Base-by-base conservation (phyloP, 2,113 vertebrate species). In the Notiomystis cincta region DNA sequence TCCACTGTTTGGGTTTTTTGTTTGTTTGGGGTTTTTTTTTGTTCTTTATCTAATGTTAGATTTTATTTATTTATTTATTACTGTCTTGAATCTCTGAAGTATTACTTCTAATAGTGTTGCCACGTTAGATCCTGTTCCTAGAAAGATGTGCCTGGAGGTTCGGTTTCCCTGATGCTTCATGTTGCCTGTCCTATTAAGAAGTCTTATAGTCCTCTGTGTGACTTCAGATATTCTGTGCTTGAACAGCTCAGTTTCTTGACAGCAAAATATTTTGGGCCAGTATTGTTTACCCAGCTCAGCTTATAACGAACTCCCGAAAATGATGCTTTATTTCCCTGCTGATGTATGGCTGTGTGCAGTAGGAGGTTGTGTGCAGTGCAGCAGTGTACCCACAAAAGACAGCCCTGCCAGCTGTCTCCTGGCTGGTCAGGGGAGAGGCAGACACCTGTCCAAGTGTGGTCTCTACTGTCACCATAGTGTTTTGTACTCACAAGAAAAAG, bases 401-500 rank as follows among this genome's bases (percentile, higher is more conserved):
- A 64, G 14, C 60, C 35, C 44, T 45, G 7, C 81, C 0, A 1
- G 9, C 72, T 84, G 7, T 6, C 31, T 81, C 13, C 33, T 72
- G 35, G 27, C 64, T 81, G 25, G 31, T 58, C 31, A 21, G 35
- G 4, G 3, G 16, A 77, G 62, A 44, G 38, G 17, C 11, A 57
- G 23, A 15, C 14, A 17, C 3, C 13, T 66, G 31, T 23, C 53
- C 18, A n/a, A 27, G 19, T 6, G 3, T 56, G 40, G 20, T 56
- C 31, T 76, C 24, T 48, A 0, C 33, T 64, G 30, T 69, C 54
- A 31, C 44, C 11, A 3, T 6, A 33, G 11, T 37, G 10, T n/a
- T 16, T 18, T 21, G 19, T 64, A 37, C 17, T 60, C 0, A 0
- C 11, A 14, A 72, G 31, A 35, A 37, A 15, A 42, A 45, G 7